Conservation (phyloP, 2,113 vertebrate genomes). For the Cranoglanis bouderius region DNA sequence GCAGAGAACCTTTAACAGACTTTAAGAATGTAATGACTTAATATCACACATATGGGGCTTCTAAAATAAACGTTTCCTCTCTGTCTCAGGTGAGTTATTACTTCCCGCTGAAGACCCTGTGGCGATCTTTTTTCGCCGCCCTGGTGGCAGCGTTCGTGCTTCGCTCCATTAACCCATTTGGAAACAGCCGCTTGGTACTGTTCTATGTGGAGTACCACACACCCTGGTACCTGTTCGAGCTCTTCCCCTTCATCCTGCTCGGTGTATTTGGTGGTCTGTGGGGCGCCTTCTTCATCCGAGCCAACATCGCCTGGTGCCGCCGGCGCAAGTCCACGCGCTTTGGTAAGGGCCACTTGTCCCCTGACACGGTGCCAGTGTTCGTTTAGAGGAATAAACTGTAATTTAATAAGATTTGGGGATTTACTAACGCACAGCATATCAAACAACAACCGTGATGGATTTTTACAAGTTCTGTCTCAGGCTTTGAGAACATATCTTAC, state of each 20-base stretch:
- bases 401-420: neutral
- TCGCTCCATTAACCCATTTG: conserved; percentile 97
- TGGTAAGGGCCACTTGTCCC: conserved; percentile 79
- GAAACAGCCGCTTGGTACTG: conserved; percentile 95
- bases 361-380: too few species aligned
- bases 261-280: conserved; percentile 97
- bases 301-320: conserved; percentile 96
- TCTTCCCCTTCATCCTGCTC: conserved; percentile 95
- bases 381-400: neutral
- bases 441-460: neutral
- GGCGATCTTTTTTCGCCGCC: conserved; percentile 98
- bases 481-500: neutral
- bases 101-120: conserved; percentile 97
- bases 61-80: neutral
- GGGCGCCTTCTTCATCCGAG: conserved; percentile 97
- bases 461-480: neutral
- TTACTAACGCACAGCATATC: neutral
- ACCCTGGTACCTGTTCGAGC: conserved; percentile 98
- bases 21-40: neutral
- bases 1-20: neutral
- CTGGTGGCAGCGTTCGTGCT: conserved; percentile 96
- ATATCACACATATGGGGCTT: neutral
- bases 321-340: conserved; percentile 94
- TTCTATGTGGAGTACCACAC: conserved; percentile 99
- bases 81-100: conserved; percentile 91